These are phyloP conservation scores for Andrena camellia DNA, from an alignment of 2,888 invertebrate genomes.

Conservation along the genomic window DNA sequence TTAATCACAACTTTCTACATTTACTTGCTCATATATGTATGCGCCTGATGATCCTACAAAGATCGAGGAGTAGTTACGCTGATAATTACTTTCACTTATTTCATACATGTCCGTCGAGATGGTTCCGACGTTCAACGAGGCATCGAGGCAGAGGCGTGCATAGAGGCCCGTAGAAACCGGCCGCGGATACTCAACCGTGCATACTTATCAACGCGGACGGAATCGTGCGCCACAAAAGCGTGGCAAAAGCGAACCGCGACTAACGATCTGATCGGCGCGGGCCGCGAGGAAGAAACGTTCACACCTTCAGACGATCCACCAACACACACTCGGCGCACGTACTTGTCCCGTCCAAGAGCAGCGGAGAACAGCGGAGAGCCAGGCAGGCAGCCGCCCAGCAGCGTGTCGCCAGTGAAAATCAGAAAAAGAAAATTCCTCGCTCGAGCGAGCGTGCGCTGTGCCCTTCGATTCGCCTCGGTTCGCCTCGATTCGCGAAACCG, in stretches of 20 bases:
- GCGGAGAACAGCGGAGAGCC: background rate
- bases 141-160: background rate
- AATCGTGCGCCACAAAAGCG: conserved; percentile 20
- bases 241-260: conserved; percentile 21
- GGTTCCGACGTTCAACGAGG: background rate
- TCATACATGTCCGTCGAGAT: conserved; percentile 20
- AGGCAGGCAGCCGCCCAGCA: conserved; percentile 18
- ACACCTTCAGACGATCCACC: conserved; percentile 45
- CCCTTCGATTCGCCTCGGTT: conserved; percentile 16
- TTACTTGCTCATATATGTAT: conserved; percentile 45
- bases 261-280: conserved; percentile 33
- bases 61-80: conserved; percentile 28
- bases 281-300: conserved; percentile 42
- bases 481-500: background rate
- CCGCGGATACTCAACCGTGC: background rate
- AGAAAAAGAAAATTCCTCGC: conserved; percentile 20
- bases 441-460: background rate
- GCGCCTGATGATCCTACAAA: conserved; percentile 36
- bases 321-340: conserved; percentile 43
- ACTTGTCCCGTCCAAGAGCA: conserved; percentile 4
- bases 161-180: background rate
- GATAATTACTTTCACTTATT: conserved; percentile 55
- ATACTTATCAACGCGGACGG: conserved; percentile 17
- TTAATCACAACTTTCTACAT: conserved; percentile 64
- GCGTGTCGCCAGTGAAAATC: conserved; percentile 11